Evolutionary conservation across 2,888 invertebrate genomes (phyloP).

Genomic region (Agrilus cyanescens): DNA sequence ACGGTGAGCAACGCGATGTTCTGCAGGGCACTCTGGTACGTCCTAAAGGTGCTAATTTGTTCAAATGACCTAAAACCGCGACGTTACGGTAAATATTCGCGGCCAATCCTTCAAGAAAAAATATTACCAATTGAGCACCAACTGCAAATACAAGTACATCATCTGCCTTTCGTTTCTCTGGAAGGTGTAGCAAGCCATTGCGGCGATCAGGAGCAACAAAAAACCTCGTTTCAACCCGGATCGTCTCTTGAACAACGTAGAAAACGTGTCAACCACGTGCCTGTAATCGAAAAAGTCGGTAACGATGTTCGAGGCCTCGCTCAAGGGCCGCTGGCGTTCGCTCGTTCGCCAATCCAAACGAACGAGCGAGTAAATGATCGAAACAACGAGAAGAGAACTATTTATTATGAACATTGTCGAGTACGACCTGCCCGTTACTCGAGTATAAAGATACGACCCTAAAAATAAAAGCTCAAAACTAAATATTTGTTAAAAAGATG

Average conservation of each 20-base stretch:
- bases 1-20: slow-evolving; percentile 58
- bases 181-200: slow-evolving; percentile 71
- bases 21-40: slow-evolving; percentile 59
- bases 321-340: slow-evolving; percentile 46
- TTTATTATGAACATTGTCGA: slow-evolving; percentile 65
- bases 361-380: slow-evolving; percentile 53
- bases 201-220: slow-evolving; percentile 55
- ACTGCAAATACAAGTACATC: slow-evolving; percentile 60
- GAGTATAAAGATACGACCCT: slow-evolving; percentile 54
- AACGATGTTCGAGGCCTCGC: slow-evolving; percentile 44
- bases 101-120: too few species aligned
- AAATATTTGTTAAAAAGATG: slow-evolving; percentile 11
- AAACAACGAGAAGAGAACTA: slow-evolving; percentile 44
- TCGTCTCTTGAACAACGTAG: slow-evolving; percentile 49
- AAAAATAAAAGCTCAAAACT: slow-evolving; percentile 21
- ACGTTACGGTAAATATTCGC: too few species aligned
- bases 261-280: slow-evolving; percentile 51
- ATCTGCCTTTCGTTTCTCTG: slow-evolving; percentile 72
- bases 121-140: slow-evolving; percentile 56
- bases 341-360: slow-evolving; percentile 61
- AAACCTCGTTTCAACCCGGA: slow-evolving; percentile 46
- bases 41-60: slow-evolving; percentile 57
- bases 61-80: slow-evolving; percentile 36
- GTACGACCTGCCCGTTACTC: slow-evolving; percentile 51
- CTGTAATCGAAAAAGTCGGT: slow-evolving; percentile 60